Base-by-base conservation (phyloP, 1,140 invertebrate species). In the Papilio polyxenes region DNA sequence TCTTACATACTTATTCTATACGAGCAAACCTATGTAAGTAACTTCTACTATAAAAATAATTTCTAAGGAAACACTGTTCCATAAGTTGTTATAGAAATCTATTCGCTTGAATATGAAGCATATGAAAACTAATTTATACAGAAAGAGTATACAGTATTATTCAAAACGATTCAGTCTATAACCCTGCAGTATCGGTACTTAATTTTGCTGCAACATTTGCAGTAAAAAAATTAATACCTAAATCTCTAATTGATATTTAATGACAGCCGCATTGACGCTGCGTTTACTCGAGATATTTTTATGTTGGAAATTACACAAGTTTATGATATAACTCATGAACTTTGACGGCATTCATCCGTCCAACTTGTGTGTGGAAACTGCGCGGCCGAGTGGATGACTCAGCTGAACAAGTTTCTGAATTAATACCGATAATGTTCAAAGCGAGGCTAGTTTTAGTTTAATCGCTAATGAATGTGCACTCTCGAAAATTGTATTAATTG, bases 401-500 rank as follows among this genome's bases (percentile, higher is more conserved):
- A 40, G 65, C 65, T 72, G 65, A 72, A 72, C 65, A 72, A 72
- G 65, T 72, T 72, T 15, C 23, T 37, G 31, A 72, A 72, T 72
- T 72, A 72, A 72, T 72, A 72, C 65, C 65, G 31, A 72, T 72
- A 72, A 72, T 72, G 65, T 72, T 72, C 65, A 72, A 72, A 65
- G 62, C 62, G 62, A 31, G 62, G 62, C 62, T 65, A 65, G 62
- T 65, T 65, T 65, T 65, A 65, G 62, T 20, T 65, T 65, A 65
- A 65, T 65, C 20, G 62, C 62, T 72, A 72, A 72, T 72, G 23
- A 37, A 37, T 72, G 23, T 37, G 65, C 65, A 37, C 65, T 37
- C 65, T 72, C 65, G 31, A 72, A 37, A 37, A 37, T 72, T 72
- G 65, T 37, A 31, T 65, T 65, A 65, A 65, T 65, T 65, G 62